Evolutionary conservation across 2,888 invertebrate species (phyloP), one percentile per base, ranked within the genome.

Genomic region (Reticulitermes lucifugus): DNA sequence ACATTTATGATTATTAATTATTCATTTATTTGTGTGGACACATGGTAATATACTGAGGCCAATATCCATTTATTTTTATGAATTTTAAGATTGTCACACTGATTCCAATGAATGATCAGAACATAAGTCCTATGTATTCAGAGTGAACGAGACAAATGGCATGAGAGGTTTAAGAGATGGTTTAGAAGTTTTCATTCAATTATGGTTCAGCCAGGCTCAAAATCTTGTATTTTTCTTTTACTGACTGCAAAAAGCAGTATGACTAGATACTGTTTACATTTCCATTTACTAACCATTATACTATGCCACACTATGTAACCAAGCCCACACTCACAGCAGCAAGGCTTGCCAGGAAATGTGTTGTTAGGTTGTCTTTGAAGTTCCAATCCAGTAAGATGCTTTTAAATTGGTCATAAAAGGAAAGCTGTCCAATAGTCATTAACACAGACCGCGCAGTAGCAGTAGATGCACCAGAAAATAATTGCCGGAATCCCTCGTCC

Each of bases 371-470:
- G 90, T 99, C 99, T 0, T 93, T 89, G 89, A 98, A 98, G 88
- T 94, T 93, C 22, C 95, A 94, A 41, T 91, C 89, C 35, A 99
- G 90, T 41, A 99, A 92, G 51, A 93, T 88, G 83, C 93, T 91
- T 91, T 96, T 97, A 87, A 98, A 96, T 92, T 98, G 97, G 91
- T 99, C 99, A 90, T 99, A 99, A 91, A 98, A 99, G 3, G 98
- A 96, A 41, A 99, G 93, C 90, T 99, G 99, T 0, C 99, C 99
- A 86, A 99, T 96, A 12, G 99, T 99, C 96, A 99, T 99, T 60
- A 99, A 93, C 5, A 96, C 94, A 18, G 99, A 99, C 88, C 99
- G 93, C 55, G 93, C 93, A 70, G 98, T 97, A 0, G 98, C 98
- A 91, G 98, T 98, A 0, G 95, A 93, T 12, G 97, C 97, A 0